Conservation (phyloP, 2,888 invertebrate genomes). For the Tuberolachnus salignus region DNA sequence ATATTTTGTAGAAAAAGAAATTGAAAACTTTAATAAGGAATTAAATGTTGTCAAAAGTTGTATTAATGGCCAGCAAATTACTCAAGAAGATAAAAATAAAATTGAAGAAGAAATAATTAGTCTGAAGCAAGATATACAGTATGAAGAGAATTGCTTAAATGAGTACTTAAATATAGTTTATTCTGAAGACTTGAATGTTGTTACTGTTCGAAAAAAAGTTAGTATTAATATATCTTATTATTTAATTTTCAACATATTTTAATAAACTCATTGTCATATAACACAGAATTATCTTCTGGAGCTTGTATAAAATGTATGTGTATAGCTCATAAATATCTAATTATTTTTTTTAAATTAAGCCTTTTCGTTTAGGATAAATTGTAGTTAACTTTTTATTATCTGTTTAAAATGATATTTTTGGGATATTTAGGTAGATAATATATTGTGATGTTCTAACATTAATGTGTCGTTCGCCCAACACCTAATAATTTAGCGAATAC, state of each 20-base stretch:
- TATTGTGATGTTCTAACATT: no score
- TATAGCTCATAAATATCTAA: no score
- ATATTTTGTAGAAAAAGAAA: conserved; percentile 47
- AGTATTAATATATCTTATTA: background rate
- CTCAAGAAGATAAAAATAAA: conserved; percentile 45
- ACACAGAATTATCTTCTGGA: no score
- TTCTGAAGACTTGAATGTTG: conserved; percentile 45
- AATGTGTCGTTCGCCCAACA: no score
- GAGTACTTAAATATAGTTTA: conserved; percentile 49
- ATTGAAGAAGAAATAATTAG: conserved; percentile 46
- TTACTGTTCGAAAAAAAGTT: conserved; percentile 27
- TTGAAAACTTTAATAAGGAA: conserved; percentile 47
- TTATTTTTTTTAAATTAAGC: no score
- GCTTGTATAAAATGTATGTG: background rate
- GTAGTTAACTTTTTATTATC: no score
- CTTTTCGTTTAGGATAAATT: no score
- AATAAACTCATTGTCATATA: background rate
- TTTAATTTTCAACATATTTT: no score
- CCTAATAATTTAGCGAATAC: no score
- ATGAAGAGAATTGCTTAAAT: conserved; percentile 43
- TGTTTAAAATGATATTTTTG: no score
- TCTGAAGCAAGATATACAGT: conserved; percentile 43
- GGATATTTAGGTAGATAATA: no score
- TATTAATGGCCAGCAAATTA: conserved; percentile 48
- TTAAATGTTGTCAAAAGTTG: conserved; percentile 37